Conservation (phyloP, 2,113 vertebrate genomes). For the Axis porcinus region DNA sequence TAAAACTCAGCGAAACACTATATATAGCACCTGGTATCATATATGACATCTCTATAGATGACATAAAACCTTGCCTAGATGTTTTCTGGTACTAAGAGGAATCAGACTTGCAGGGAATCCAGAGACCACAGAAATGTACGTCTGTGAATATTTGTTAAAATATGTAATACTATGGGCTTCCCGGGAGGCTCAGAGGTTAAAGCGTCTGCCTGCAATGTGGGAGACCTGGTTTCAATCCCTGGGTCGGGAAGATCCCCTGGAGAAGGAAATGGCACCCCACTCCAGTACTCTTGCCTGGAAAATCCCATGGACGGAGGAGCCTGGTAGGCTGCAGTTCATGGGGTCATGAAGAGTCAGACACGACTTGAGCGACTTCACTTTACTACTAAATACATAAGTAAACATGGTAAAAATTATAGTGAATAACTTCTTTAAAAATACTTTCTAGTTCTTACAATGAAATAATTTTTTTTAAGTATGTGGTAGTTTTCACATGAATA, state of each 20-base stretch:
- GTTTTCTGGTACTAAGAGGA: not conserved
- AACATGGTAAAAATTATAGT: not conserved
- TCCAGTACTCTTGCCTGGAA: no score
- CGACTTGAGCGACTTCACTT: no score
- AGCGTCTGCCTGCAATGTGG: no score
- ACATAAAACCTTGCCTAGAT: not conserved
- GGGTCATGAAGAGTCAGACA: no score
- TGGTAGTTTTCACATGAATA: not conserved
- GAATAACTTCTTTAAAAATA: not conserved
- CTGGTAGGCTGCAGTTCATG: no score
- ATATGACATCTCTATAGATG: not conserved
- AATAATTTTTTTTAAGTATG: not conserved
- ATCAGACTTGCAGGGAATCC: not conserved
- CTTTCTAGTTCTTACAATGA: not conserved
- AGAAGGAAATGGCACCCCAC: no score
- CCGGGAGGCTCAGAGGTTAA: no score
- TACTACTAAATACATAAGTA: not conserved
- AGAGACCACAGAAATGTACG: slow-evolving; percentile 42
- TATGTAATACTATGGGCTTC: not conserved
- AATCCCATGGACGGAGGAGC: no score
- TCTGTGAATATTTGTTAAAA: not conserved
- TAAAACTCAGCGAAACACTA: not conserved
- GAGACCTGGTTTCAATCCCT: no score
- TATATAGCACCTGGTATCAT: not conserved
- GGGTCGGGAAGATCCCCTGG: no score